Base-by-base conservation (phyloP, 1,140 invertebrate species). In the Prorops nasuta region DNA sequence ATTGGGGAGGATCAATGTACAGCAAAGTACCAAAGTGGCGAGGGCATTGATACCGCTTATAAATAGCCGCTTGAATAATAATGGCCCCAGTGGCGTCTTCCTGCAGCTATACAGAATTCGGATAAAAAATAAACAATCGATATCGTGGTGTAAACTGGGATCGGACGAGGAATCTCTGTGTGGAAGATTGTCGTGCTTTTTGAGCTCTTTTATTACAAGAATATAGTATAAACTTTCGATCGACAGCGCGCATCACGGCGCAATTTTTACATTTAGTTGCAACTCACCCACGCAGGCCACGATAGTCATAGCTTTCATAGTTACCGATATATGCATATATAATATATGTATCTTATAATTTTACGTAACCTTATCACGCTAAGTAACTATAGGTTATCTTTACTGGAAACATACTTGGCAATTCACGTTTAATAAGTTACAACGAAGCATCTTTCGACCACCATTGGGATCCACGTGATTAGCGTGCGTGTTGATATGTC, bases 171-270 rank as follows among this genome's bases (percentile, higher is more conserved):
- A n/a, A n/a, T n/a, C n/a, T n/a, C n/a, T n/a, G n/a, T n/a, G n/a
- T n/a, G n/a, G n/a, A n/a, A n/a, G n/a, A n/a, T n/a, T n/a, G n/a
- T n/a, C n/a, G n/a, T 54, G 28, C 49, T 61, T 62, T 72, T 60
- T 60, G 21, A 58, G 60, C 54, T 47, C 48, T 74, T 77, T 77
- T 77, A 77, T 77, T 77, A 76, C 63, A 77, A 77, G 64, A 77
- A 77, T 77, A 77, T 73, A 77, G 73, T 76, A 77, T 76, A 76
- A 77, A 77, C 63, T 72, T 70, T 74, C 57, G 54, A 44, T 60
- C 57, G 48, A 49, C 55, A 53, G 45, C 55, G 49, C 50, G 44
- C 39, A 32, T 56, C 28, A 17, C 17, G 7, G 44, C 58, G 56
- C 56, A 21, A 56, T 44, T 61, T 57, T 62, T 64, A 63, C 60